Conservation (phyloP, 2,797 vertebrate genomes). For the Xenops minutus region DNA sequence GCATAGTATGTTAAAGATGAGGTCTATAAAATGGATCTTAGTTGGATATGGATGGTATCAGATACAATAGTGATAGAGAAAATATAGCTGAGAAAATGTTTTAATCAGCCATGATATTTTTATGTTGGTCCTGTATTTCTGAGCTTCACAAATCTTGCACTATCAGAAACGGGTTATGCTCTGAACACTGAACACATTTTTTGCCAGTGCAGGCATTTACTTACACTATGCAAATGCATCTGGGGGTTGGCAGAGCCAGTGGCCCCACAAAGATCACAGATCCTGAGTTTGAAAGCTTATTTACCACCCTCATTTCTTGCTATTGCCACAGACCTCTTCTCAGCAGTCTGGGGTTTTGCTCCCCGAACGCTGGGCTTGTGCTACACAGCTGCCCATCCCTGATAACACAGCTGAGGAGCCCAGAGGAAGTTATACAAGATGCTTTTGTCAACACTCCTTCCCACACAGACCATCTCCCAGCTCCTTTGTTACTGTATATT, state of each 20-base stretch:
- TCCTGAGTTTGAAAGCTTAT: constrained; percentile 7
- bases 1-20: not conserved
- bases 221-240: not conserved
- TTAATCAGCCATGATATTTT: not conserved
- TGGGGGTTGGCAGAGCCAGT: not conserved
- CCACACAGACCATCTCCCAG: constrained; percentile 38
- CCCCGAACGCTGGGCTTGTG: not conserved
- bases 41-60: not conserved
- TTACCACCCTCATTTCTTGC: not conserved
- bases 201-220: not conserved
- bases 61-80: not conserved
- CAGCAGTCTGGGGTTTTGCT: constrained; percentile 30
- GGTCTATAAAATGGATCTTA: not conserved
- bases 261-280: not conserved
- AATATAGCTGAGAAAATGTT: not conserved
- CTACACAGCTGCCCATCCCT: constrained; percentile 47
- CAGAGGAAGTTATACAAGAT: constrained; percentile 73
- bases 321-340: constrained; percentile 26
- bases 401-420: constrained; percentile 58
- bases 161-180: not conserved
- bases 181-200: not conserved
- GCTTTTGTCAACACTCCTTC: constrained; percentile 63
- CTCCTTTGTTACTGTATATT: constrained; percentile 67
- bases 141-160: not conserved
- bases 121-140: not conserved